Percentiles rank a stretch among this genome's conserved stretches.
These are phyloP conservation scores for Nomada goodeniana DNA, from an alignment of 2,888 invertebrate genomes.

Conservation along the genomic window DNA sequence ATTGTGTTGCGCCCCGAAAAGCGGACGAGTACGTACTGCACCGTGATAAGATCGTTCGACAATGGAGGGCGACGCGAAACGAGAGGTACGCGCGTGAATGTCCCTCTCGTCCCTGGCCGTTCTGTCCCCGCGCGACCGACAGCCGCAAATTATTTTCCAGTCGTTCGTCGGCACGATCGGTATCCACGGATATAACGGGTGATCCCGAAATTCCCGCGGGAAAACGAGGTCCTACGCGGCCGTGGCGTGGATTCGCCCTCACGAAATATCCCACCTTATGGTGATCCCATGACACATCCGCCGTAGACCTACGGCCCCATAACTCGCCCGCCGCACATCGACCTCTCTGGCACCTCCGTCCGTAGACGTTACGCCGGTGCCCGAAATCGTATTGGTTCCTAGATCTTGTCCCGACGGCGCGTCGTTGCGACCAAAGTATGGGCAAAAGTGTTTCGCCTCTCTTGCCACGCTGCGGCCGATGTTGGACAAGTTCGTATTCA, in stretches of 20 bases:
- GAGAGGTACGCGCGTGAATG: neutral
- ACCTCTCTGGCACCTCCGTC: slow-evolving; percentile 45
- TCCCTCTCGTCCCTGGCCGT: slow-evolving; percentile 69
- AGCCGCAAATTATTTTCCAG: slow-evolving; percentile 78
- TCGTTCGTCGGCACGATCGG: slow-evolving; percentile 62
- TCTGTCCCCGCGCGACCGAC: slow-evolving; percentile 69
- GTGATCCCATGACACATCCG: slow-evolving; percentile 82
- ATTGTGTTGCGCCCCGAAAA: neutral
- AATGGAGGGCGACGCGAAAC: slow-evolving; percentile 19
- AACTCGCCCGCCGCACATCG: slow-evolving; percentile 78
- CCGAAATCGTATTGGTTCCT: slow-evolving; percentile 80
- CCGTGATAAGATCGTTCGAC: slow-evolving; percentile 26
- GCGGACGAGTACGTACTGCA: slow-evolving; percentile 33
- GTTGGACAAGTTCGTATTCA: neutral
- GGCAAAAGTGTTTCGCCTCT: slow-evolving; percentile 4
- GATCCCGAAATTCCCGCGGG: slow-evolving; percentile 80
- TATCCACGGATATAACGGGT: slow-evolving; percentile 78
- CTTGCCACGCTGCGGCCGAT: neutral
- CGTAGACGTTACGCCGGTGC: slow-evolving; percentile 52
- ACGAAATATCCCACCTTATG: slow-evolving; percentile 83
- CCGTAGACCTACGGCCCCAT: slow-evolving; percentile 77
- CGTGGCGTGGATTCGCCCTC: slow-evolving; percentile 73
- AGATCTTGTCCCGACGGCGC: slow-evolving; percentile 37
- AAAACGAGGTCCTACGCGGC: slow-evolving; percentile 62
- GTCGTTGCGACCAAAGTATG: neutral